Conservation (phyloP, 2,888 invertebrate genomes). For the Eucera pruinosa region DNA sequence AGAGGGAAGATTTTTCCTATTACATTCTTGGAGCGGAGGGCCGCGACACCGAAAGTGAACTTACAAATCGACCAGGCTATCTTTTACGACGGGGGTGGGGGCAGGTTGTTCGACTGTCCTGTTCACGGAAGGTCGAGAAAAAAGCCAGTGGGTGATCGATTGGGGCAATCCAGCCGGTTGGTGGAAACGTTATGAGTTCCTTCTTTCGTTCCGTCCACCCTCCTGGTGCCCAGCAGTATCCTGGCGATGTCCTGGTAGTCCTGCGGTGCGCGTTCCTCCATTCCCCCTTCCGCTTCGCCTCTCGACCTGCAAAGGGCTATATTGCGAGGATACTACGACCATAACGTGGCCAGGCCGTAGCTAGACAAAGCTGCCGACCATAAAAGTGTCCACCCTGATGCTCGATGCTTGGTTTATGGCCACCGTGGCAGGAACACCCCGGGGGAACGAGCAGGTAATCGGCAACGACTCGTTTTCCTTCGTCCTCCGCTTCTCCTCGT, state of each 20-base stretch:
- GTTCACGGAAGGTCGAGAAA: conserved; percentile 62
- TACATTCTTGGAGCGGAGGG: conserved; percentile 25
- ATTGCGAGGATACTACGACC: conserved; percentile 52
- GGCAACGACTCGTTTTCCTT: conserved; percentile 40
- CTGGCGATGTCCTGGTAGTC: conserved; percentile 46
- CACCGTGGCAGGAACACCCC: conserved; percentile 65
- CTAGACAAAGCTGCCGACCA: conserved; percentile 77
- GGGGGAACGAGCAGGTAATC: conserved; percentile 62
- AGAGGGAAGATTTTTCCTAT: conserved; percentile 24
- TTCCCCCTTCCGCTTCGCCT: conserved; percentile 15
- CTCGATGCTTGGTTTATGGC: conserved; percentile 76
- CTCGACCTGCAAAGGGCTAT: conserved; percentile 42
- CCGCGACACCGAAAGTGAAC: conserved; percentile 37
- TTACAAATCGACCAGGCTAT: conserved; percentile 49
- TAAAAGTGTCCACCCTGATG: conserved; percentile 79
- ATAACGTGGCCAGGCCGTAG: conserved; percentile 52
- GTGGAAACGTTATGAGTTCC: conserved; percentile 59
- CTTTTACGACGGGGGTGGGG: conserved; percentile 59
- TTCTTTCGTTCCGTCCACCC: conserved; percentile 48
- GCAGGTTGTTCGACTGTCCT: conserved; percentile 16
- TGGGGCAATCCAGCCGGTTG: conserved; percentile 67
- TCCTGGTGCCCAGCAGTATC: conserved; percentile 37
- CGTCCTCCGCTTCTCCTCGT: not conserved
- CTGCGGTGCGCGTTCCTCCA: conserved; percentile 49
- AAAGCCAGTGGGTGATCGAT: conserved; percentile 70